These are phyloP conservation scores for Ochotona curzoniae DNA, from an alignment of 2,113 vertebrate species.

Conservation along the genomic window DNA sequence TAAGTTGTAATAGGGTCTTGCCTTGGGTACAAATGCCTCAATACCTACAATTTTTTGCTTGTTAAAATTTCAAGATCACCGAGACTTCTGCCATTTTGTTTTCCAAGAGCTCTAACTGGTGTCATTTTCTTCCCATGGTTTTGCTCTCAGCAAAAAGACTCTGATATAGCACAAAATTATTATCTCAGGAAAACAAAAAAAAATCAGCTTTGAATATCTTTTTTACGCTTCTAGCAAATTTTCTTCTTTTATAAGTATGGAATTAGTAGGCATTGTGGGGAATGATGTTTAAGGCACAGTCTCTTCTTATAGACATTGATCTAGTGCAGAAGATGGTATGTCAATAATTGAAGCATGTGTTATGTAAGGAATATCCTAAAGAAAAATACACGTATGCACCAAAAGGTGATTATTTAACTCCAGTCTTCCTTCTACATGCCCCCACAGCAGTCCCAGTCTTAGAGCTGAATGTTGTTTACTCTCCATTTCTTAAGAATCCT, in stretches of 20 bases:
- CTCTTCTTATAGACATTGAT: not conserved
- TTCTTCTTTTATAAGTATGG: constrained; percentile 4
- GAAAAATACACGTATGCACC: not conserved
- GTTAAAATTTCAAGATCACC: not conserved
- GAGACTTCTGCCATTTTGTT: constrained; percentile 1
- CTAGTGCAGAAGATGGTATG: not conserved
- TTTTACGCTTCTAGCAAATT: not conserved
- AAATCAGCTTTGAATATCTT: not conserved
- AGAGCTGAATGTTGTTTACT: not conserved
- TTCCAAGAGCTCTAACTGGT: not conserved
- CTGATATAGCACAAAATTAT: not conserved
- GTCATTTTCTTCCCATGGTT: not conserved
- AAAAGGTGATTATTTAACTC: not conserved
- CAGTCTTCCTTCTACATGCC: not conserved
- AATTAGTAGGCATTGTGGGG: not conserved
- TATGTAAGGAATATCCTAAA: not conserved
- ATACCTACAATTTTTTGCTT: not conserved
- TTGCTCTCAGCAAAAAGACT: not conserved
- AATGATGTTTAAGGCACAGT: not conserved
- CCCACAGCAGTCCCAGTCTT: not conserved
- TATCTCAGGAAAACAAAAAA: not conserved
- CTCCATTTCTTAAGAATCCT: not conserved
- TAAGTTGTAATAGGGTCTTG: not conserved
- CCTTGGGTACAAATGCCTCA: not conserved
- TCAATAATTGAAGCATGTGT: not conserved